Evolutionary conservation across 2,888 invertebrate species (phyloP), one percentile per base, ranked within the genome.

Genomic region (Diaprepes abbreviatus): DNA sequence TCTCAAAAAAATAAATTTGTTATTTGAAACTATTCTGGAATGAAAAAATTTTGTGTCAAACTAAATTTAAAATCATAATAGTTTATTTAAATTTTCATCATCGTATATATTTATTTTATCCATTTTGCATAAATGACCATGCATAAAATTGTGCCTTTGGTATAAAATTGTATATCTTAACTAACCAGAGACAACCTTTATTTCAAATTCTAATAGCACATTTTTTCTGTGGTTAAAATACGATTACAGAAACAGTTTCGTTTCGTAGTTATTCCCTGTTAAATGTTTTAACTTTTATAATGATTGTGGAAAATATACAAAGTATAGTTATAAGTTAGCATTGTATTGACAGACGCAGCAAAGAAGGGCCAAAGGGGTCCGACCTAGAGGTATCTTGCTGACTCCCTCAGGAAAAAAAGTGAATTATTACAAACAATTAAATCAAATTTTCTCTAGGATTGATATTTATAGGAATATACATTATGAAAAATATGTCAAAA

Each of bases 101-200:
- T 12, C 36, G 9, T 2, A 36, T 36, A 3, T 36, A 38, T 38
- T 6, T 12, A 48, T 6, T 24, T 28, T 24, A 24, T 19, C 12
- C 9, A 43, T 43, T 36, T 35, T 19, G 17, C 36, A 10, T 57
- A 58, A 24, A 58, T 16, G 43, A 58, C 31, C 58, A 58, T 16
- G 58, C 43, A 58, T 43, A 36, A 40, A 58, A 40, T 43, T 24
- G 58, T 58, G 58, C 58, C 58, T 58, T 58, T 58, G 40, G 43
- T 28, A 54, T 35, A 3, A 54, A 33, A 58, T 31, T 5, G 14
- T 58, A 58, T 21, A 28, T 38, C 17, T 21, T 35, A 28, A 31
- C 5, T 38, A 38, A 14, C 16, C 38, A 3, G 12, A 36, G 2
- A 36, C 33, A 9, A 33, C 6, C 16, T 38, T 16, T 16, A 14